Base-by-base conservation (phyloP, 2,888 invertebrate genomes). In the Meganola albula region DNA sequence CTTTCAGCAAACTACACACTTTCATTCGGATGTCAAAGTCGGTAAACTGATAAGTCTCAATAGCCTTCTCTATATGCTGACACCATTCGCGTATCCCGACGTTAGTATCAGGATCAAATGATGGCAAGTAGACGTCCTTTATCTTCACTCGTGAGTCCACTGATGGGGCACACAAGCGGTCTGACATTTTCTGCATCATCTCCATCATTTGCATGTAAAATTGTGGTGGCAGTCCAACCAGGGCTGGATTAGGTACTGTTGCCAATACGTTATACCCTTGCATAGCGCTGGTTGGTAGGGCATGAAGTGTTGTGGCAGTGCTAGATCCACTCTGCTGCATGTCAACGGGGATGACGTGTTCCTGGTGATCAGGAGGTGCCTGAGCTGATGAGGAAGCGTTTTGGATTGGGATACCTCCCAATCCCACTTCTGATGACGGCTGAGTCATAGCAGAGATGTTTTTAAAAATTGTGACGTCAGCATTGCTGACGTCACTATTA, bases 11-110 rank as follows among this genome's bases (percentile, higher is more conserved):
- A 21, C 53, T 45, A 5, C 39, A 25, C 0, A 43, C 56, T 20
- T 61, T 63, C 52, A 54, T 58, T 0, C 55, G 35, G 0, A 59
- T 12, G 3, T 58, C 59, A 6, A 34, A 53, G 24, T 61, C 54
- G 12, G 21, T 51, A 4, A 57, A 38, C 2, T 44, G 40, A 21
- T 51, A 53, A 1, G 34, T 37, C n/a, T 37, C 36, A 4, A 36
- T 38, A 1, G 58, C 56, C 9, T 26, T 42, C 5, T 31, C 18
- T 1, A 58, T 31, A 21, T 55, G 55, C 2, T 55, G 35, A 13
- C 50, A 55, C 53, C 53, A 56, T 16, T 57, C 55, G 1, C 55
- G 43, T n/a, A 58, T 30, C 0, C 52, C 51, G 0, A 56, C 22
- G 16, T 47, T 39, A 2, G 31, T 25, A 12, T 55, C 56, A 3